These are phyloP conservation scores for Acleris emargana DNA, from an alignment of 2,888 invertebrate genomes.

Conservation along the genomic window DNA sequence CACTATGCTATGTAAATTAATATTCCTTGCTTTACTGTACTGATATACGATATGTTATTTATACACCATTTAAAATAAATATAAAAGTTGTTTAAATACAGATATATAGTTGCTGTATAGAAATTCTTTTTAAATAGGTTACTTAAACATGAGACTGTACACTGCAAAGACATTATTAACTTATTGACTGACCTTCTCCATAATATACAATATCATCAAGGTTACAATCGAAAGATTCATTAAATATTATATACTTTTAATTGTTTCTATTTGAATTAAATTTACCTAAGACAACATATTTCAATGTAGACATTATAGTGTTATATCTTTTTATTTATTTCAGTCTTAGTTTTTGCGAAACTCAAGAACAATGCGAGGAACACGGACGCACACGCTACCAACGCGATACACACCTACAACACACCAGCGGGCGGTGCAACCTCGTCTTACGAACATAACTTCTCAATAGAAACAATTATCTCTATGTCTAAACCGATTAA, in stretches of 20 bases:
- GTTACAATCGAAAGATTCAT: constrained; percentile 75
- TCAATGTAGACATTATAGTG: constrained; percentile 79
- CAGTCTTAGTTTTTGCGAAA: constrained; percentile 83
- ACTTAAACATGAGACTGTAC: constrained; percentile 76
- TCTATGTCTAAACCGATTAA: constrained; percentile 60
- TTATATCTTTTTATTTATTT: constrained; percentile 79
- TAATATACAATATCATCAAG: constrained; percentile 72
- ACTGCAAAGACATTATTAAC: constrained; percentile 73
- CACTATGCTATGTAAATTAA: constrained; percentile 79
- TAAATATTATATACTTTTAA: constrained; percentile 79
- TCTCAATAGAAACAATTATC: constrained; percentile 63
- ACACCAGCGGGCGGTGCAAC: constrained; percentile 59
- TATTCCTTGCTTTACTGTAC: constrained; percentile 77
- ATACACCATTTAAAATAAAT: constrained; percentile 72
- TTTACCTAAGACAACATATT: constrained; percentile 81
- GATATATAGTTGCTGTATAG: constrained; percentile 76
- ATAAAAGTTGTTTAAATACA: constrained; percentile 84
- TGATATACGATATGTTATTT: constrained; percentile 75
- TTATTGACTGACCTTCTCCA: constrained; percentile 67
- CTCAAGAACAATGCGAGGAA: constrained; percentile 75
- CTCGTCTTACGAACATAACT: constrained; percentile 56
- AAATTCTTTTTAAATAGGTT: constrained; percentile 76
- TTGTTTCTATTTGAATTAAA: constrained; percentile 81
- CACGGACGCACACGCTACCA: constrained; percentile 59
- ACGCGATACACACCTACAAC: constrained; percentile 55